phyloP scores from a whole-genome alignment of 2,888 invertebrate genomes.

The Harpalus rubripes region DNA sequence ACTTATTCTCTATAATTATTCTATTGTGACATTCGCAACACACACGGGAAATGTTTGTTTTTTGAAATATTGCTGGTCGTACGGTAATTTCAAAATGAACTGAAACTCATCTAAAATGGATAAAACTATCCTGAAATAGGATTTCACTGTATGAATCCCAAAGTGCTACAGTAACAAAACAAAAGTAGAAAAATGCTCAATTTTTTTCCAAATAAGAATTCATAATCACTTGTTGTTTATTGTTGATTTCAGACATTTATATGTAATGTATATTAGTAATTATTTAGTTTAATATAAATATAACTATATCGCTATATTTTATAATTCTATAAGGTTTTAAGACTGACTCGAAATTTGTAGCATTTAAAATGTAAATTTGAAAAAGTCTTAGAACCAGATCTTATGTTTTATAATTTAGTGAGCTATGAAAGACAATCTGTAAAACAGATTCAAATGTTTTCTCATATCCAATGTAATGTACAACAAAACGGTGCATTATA shows the following conservation, averaged over 20 bases:
- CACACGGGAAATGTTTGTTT: not conserved
- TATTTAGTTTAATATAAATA: conserved; percentile 17
- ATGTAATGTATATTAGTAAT: conserved; percentile 49
- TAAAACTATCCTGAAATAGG: not conserved
- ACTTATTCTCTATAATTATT: too few relatives aligned
- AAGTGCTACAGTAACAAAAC: not conserved
- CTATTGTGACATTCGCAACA: too few relatives aligned
- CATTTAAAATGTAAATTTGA: not conserved
- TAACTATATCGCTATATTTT: conserved; percentile 18
- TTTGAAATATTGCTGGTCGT: not conserved
- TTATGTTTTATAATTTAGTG: conserved; percentile 11
- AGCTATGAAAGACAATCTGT: conserved; percentile 29
- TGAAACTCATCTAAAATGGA: not conserved
- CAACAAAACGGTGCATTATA: not conserved
- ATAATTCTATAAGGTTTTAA: conserved; percentile 22
- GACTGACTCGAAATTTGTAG: not conserved
- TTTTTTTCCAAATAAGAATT: not conserved
- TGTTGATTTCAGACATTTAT: conserved; percentile 39
- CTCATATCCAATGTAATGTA: conserved; percentile 30
- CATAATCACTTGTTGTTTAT: conserved; percentile 2
- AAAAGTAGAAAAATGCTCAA: conserved; percentile 44
- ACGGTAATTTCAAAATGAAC: not conserved
- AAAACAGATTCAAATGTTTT: conserved; percentile 23
- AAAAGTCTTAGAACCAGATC: not conserved
- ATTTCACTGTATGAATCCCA: conserved; percentile 22